phyloP scores from a whole-genome alignment of 2,888 invertebrate genomes.

The Mimas tiliae region DNA sequence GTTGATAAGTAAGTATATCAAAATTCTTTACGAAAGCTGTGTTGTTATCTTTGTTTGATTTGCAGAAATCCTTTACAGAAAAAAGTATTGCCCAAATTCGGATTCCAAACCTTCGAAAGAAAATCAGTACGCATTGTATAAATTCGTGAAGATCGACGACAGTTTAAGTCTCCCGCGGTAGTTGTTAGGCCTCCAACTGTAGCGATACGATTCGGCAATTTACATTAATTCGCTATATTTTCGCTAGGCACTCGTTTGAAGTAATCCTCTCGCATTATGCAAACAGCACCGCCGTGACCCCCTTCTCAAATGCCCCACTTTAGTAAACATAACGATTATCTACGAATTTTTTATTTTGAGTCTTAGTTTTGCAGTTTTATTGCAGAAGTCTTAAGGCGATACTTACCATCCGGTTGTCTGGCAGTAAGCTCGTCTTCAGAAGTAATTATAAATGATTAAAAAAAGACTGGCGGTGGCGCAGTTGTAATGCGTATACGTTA shows the following conservation, averaged over 20 bases:
- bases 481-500: no score
- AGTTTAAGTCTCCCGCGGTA: constrained; percentile 38
- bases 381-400: background rate
- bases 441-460: no score
- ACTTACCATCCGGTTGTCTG: no score
- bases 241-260: constrained; percentile 31
- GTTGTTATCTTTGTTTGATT: background rate
- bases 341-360: background rate
- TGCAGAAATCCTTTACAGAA: background rate
- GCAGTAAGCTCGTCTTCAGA: no score
- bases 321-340: constrained; percentile 22
- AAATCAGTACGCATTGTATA: constrained; percentile 30
- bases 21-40: background rate
- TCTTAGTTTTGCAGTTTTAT: background rate
- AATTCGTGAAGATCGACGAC: constrained; percentile 41
- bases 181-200: constrained; percentile 32
- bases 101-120: constrained; percentile 14
- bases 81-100: constrained; percentile 8
- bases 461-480: no score
- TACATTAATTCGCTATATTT: constrained; percentile 40
- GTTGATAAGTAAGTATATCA: no score
- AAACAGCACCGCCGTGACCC: constrained; percentile 32
- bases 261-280: constrained; percentile 34
- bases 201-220: constrained; percentile 38
- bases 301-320: constrained; percentile 27